Conservation (phyloP, 2,113 vertebrate species). For the Erythrocercus mccallii region DNA sequence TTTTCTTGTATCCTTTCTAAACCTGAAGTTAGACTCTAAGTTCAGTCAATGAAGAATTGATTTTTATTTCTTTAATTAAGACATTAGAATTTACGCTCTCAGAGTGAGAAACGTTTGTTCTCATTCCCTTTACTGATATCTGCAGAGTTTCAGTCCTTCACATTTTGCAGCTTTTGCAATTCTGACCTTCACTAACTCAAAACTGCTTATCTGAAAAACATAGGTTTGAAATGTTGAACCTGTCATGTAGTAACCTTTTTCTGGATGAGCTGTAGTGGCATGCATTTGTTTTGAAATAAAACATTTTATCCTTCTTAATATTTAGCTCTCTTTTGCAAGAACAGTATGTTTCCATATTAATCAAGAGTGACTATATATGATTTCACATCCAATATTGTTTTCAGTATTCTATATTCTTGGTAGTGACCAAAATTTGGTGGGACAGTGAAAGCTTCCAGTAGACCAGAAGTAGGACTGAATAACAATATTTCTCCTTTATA, state of each 20-base stretch:
- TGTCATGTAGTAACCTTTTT: background rate
- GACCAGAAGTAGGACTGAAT: background rate
- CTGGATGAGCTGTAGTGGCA: background rate
- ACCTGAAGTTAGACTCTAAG: background rate
- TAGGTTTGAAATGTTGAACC: background rate
- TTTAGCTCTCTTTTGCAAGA: background rate
- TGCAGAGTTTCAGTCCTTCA: background rate
- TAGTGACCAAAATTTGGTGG: background rate
- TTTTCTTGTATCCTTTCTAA: background rate
- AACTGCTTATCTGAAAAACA: background rate
- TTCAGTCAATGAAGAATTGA: background rate
- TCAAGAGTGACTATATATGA: background rate
- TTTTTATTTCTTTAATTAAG: background rate
- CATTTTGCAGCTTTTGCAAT: background rate
- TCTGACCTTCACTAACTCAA: background rate
- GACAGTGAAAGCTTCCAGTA: background rate
- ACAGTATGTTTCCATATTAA: background rate
- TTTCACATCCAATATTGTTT: background rate
- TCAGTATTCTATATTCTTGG: background rate
- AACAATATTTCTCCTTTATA: background rate
- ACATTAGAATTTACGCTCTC: background rate
- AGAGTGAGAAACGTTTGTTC: accelerated
- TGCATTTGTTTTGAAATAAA: background rate
- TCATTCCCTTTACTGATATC: background rate
- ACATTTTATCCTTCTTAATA: background rate